Base-by-base conservation (phyloP, 2,113 vertebrate species). In the Prunella himalayana region DNA sequence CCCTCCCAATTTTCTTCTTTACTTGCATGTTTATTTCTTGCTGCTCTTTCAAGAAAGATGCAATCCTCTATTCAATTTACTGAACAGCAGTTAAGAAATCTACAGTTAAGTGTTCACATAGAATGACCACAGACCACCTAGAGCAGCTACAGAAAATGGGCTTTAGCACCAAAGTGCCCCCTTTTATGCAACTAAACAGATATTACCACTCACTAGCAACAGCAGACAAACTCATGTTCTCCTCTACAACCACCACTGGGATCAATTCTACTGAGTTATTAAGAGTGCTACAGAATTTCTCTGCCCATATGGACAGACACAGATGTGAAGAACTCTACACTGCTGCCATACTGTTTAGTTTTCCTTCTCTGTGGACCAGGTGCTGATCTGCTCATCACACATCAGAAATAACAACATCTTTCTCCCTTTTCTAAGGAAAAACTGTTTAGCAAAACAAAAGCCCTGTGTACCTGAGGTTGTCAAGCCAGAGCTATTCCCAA, bases 301-400 rank as follows among this genome's bases (percentile, higher is more conserved):
- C 56, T 83, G 49, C 11, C 73, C 35, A 12, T 13, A 11, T 2
- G 13, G 53, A 37, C 1, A 1, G 61, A 53, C 28, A 33, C 11
- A 69, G 37, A 73, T 0, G 1, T 41, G 28, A 72, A 72, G 14
- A 63, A 23, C 27, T 72, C 73, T 11, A 5, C 0, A 0, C 5
- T 51, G 18, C 41, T 64, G 9, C 18, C 30, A 8, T 7, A 42
- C 33, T 45, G 13, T 24, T n/a, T 54, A 4, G 12, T 19, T n/a
- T 54, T 70, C 30, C 53, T 51, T n/a, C 53, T 61, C 61, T 50
- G n/a, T 15, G 35, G 59, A 39, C 7, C n/a, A 59, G 49, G 22
- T 59, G 39, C 51, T 60, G 47, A 44, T 60, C 49, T 60, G 23
- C 47, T 50, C 31, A 66, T 23, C 37, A 44, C 6, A 30, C 19